These are phyloP conservation scores for Quadriops clusia DNA, from an alignment of 2,888 invertebrate genomes.

Conservation along the genomic window DNA sequence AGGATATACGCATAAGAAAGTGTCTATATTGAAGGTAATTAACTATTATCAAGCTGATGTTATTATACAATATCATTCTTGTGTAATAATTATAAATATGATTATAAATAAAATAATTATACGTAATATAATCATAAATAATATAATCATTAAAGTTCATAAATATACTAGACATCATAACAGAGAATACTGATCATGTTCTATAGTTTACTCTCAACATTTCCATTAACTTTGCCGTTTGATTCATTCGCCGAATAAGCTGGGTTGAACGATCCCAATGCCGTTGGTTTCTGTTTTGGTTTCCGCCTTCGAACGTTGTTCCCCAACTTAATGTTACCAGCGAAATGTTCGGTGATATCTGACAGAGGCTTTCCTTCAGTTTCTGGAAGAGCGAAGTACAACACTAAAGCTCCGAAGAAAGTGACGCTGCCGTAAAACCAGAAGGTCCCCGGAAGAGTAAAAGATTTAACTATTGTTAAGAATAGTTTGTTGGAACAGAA, in stretches of 20 bases:
- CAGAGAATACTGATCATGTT: not conserved
- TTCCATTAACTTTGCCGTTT: constrained; percentile 17
- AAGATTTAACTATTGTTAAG: constrained; percentile 46
- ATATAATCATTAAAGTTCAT: not conserved
- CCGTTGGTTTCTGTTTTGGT: constrained; percentile 10
- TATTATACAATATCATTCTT: too few species aligned
- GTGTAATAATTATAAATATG: too few species aligned
- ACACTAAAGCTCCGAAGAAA: constrained; percentile 47
- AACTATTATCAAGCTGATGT: too few species aligned
- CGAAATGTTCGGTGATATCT: constrained; percentile 60
- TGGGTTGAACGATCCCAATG: too few species aligned
- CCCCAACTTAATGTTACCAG: constrained; percentile 42
- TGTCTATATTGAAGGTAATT: too few species aligned
- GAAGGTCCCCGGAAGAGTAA: constrained; percentile 62
- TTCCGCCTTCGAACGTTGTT: constrained; percentile 37
- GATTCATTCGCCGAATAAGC: constrained; percentile 1
- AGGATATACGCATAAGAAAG: too few species aligned
- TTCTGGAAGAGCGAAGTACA: constrained; percentile 65
- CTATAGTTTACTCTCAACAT: constrained; percentile 5
- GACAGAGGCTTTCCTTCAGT: constrained; percentile 66
- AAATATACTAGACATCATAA: not conserved
- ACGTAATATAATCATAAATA: not conserved
- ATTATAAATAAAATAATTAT: not conserved
- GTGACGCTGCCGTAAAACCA: constrained; percentile 55
- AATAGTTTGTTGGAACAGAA: constrained; percentile 67